Base-by-base conservation (phyloP, 2,888 invertebrate genomes). In the Hypomecis atomaria region DNA sequence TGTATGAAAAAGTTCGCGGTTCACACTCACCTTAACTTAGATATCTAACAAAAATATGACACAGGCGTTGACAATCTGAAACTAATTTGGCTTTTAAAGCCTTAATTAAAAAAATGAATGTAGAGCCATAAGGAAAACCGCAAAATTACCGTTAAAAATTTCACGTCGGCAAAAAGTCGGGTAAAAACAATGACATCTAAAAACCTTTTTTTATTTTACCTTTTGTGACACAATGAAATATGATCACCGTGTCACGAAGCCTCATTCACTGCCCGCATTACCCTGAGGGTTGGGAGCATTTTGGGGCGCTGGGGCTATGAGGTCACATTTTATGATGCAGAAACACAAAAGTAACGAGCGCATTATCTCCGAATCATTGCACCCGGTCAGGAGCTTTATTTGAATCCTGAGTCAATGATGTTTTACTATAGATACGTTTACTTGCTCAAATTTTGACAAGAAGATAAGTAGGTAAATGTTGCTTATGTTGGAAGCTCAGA, bases 291-390 rank as follows among this genome's bases (percentile, higher is more conserved):
- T 9, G 50, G 48, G 37, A 33, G 36, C 23, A n/a, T 45, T 23
- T 23, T 34, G 33, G 37, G 37, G 40, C 23, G 23, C 23, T 23
- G 23, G 23, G 59, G 53, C 61, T 62, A 44, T 59, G 69, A 62
- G 71, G 71, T 57, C 70, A 68, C 59, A 68, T 57, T 75, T 75
- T 75, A 75, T 71, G 75, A 72, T 71, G 70, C 74, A 73, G 72
- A 73, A 72, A 72, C 74, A 74, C 74, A 76, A 74, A 75, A 73
- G 73, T 75, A 76, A 76, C 72, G 74, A 71, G 67, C 59, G 61
- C 62, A 69, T 75, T 74, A 71, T 71, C 64, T 67, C 59, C 71
- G 66, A 72, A 73, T 76, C 76, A 75, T 73, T 75, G 74, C 74
- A 71, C 70, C 54, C 70, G 69, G 70, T 71, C 73, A 72, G 70